phyloP scores from a whole-genome alignment of 2,888 invertebrate genomes.

The Cheilosia variabilis region DNA sequence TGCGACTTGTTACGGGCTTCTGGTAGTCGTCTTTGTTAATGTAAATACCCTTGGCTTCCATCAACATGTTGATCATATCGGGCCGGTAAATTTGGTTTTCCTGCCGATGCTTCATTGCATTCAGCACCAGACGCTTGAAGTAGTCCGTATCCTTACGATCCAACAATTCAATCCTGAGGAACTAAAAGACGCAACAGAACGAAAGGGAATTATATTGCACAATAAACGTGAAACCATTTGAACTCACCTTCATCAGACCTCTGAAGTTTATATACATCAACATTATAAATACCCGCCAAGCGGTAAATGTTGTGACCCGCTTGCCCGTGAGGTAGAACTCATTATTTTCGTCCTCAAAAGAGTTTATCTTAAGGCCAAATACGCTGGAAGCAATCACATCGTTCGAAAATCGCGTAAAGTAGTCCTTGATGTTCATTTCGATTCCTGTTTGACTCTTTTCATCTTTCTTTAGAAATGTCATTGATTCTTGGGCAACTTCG shows the following conservation, averaged over 20 bases:
- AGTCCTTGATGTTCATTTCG: slow-evolving; percentile 82
- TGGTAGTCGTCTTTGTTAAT: slow-evolving; percentile 81
- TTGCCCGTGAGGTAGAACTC: slow-evolving; percentile 85
- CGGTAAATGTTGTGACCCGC: slow-evolving; percentile 81
- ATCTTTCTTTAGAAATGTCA: slow-evolving; percentile 75
- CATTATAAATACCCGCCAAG: slow-evolving; percentile 76
- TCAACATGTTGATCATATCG: slow-evolving; percentile 85
- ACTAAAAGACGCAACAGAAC: not conserved
- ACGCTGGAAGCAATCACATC: slow-evolving; percentile 84
- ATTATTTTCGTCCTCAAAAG: slow-evolving; percentile 84
- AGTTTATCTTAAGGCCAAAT: slow-evolving; percentile 85
- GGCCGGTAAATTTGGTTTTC: slow-evolving; percentile 84
- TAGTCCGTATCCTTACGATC: slow-evolving; percentile 80
- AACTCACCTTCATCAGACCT: slow-evolving; percentile 77
- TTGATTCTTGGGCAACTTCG: slow-evolving; percentile 77
- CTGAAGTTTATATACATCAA: slow-evolving; percentile 73
- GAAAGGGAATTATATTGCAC: not conserved
- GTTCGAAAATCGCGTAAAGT: slow-evolving; percentile 80
- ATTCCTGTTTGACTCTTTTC: slow-evolving; percentile 49
- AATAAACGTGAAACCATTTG: not conserved
- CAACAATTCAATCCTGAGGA: slow-evolving; percentile 79
- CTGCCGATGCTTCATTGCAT: slow-evolving; percentile 83
- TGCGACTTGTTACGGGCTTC: slow-evolving; percentile 67
- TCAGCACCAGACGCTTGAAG: slow-evolving; percentile 82
- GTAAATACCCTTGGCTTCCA: slow-evolving; percentile 82